These are phyloP conservation scores for Chelon labrosus DNA, from an alignment of 2,797 vertebrate genomes.

Conservation along the genomic window DNA sequence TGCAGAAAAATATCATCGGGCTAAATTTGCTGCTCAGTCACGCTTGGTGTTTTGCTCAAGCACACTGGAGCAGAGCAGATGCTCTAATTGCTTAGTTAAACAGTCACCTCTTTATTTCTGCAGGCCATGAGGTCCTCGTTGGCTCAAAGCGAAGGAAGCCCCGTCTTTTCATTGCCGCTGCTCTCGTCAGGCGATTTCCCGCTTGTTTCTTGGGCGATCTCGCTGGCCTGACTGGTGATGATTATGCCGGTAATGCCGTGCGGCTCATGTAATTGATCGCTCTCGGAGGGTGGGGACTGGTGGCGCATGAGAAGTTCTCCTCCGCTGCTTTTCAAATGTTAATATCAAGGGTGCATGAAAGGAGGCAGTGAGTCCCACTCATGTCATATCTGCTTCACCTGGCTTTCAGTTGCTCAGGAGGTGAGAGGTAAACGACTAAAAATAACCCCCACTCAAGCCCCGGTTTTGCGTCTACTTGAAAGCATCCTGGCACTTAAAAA, in stretches of 20 bases:
- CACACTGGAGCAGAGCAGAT: conserved; percentile 19
- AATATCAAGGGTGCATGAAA: conserved; percentile 13
- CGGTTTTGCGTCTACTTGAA: conserved; percentile 7
- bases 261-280: conserved; percentile 25
- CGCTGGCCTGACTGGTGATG: conserved; percentile 3
- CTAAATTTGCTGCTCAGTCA: neutral
- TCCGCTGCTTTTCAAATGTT: conserved; percentile 18
- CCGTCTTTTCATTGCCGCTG: conserved; percentile 9
- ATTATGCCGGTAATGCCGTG: conserved; percentile 21
- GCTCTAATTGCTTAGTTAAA: conserved; percentile 18
- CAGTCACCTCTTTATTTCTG: conserved; percentile 13
- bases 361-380: conserved; percentile 1
- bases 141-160: neutral
- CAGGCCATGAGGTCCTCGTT: conserved; percentile 23
- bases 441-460: conserved; percentile 18
- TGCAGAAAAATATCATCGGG: neutral
- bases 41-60: conserved; percentile 12
- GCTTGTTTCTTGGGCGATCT: neutral
- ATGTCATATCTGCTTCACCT: conserved; percentile 30
- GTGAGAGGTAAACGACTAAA: conserved; percentile 25
- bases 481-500: conserved; percentile 6
- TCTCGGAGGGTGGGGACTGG: neutral
- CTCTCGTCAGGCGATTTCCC: conserved; percentile 16
- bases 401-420: conserved; percentile 16
- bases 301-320: neutral